phyloP scores from a whole-genome alignment of 2,888 invertebrate genomes.

The Pollenia amentaria region DNA sequence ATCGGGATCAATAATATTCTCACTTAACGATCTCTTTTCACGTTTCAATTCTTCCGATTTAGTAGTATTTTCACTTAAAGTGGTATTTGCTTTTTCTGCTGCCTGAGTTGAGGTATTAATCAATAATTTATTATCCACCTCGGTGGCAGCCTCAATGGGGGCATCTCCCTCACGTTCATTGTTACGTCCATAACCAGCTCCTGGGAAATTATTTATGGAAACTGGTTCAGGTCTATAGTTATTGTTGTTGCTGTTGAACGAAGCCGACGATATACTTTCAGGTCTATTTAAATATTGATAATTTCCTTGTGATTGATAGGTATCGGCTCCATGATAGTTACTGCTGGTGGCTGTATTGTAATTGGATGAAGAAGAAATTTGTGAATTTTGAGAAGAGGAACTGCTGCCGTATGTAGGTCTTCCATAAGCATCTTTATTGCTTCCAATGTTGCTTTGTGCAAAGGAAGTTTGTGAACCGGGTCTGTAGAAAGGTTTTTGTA shows the following conservation, averaged over 20 bases:
- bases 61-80: constrained; percentile 77
- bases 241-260: constrained; percentile 69
- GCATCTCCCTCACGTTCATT: constrained; percentile 83
- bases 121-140: constrained; percentile 74
- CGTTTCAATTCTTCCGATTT: constrained; percentile 76
- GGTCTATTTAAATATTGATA: constrained; percentile 84
- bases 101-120: constrained; percentile 79
- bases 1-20: constrained; percentile 75
- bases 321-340: constrained; percentile 80
- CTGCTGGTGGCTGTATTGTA: constrained; percentile 74
- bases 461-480: constrained; percentile 77
- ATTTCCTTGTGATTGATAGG: constrained; percentile 77
- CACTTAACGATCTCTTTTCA: constrained; percentile 79
- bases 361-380: constrained; percentile 75
- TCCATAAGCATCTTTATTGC: constrained; percentile 74
- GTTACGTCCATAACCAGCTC: constrained; percentile 82
- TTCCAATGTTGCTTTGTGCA: constrained; percentile 70
- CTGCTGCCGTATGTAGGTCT: constrained; percentile 76
- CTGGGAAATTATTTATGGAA: constrained; percentile 81
- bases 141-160: constrained; percentile 80
- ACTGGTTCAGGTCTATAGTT: constrained; percentile 82
- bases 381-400: constrained; percentile 42
- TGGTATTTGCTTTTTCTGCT: constrained; percentile 71
- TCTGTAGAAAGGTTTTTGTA: constrained; percentile 83
- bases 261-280: constrained; percentile 79